Conservation (phyloP, 2,888 invertebrate species). For the Azorinus chamasolen region DNA sequence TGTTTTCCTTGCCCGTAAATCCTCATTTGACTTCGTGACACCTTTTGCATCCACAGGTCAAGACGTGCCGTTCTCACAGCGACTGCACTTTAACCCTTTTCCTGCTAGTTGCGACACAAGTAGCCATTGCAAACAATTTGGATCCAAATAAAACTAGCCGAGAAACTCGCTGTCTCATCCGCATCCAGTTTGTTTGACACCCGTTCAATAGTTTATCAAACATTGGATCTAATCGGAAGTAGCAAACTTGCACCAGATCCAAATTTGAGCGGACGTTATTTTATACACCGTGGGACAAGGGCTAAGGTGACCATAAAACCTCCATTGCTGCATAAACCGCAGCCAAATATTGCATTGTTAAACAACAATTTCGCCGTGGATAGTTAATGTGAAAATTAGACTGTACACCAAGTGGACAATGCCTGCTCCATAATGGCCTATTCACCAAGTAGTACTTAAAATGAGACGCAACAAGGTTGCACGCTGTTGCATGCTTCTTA, state of each 20-base stretch:
- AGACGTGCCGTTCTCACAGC: conserved; percentile 60
- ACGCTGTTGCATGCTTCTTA: conserved; percentile 49
- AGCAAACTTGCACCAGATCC: too few species aligned
- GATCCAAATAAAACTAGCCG: too few species aligned
- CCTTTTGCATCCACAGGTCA: conserved; percentile 58
- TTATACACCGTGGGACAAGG: too few species aligned
- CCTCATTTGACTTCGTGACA: conserved; percentile 62
- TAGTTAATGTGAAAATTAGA: conserved; percentile 68
- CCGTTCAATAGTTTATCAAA: too few species aligned
- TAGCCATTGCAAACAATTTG: too few species aligned
- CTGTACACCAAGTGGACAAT: conserved; percentile 42
- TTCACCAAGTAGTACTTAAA: conserved; percentile 41
- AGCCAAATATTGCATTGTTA: conserved; percentile 59
- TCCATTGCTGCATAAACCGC: conserved; percentile 10
- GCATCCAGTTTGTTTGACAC: too few species aligned
- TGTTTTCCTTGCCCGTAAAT: conserved; percentile 58
- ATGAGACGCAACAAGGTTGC: conserved; percentile 41
- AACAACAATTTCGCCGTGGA: conserved; percentile 50
- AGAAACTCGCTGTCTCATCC: too few species aligned
- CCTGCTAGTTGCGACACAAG: too few species aligned
- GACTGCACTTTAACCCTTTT: conserved; percentile 11
- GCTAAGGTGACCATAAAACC: conserved; percentile 52
- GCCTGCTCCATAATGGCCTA: conserved; percentile 44
- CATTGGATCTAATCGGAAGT: too few species aligned
- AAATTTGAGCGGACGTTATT: too few species aligned